These are phyloP conservation scores for Microctonus hyperodae DNA, from an alignment of 2,888 invertebrate genomes.

Conservation along the genomic window DNA sequence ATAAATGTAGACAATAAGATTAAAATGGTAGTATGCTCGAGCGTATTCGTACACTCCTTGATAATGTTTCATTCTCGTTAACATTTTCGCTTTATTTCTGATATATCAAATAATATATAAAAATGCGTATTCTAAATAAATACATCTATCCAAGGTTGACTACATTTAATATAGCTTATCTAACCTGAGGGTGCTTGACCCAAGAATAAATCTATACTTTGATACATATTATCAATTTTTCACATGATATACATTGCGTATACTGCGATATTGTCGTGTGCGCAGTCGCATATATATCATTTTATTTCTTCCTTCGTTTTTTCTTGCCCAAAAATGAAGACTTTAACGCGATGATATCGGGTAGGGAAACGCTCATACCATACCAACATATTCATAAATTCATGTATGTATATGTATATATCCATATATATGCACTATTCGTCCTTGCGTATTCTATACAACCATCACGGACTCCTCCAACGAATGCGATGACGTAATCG, in stretches of 20 bases:
- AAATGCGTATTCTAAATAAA: not conserved
- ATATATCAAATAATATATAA: not conserved
- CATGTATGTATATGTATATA: too few relatives aligned
- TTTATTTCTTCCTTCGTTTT: too few relatives aligned
- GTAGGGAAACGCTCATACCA: too few relatives aligned
- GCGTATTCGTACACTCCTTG: conserved; percentile 14
- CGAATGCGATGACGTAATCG: conserved; percentile 65
- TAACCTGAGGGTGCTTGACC: conserved; percentile 56
- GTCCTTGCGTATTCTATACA: conserved; percentile 22
- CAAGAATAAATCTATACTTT: too few relatives aligned
- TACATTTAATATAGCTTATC: conserved; percentile 47
- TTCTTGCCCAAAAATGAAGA: too few relatives aligned
- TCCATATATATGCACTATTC: not conserved
- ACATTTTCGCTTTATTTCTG: not conserved
- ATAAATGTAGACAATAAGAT: not conserved
- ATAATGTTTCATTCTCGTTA: conserved; percentile 21
- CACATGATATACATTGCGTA: too few relatives aligned
- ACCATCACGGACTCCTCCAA: conserved; percentile 59
- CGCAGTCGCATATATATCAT: too few relatives aligned
- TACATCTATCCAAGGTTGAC: conserved; percentile 47
- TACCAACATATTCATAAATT: too few relatives aligned
- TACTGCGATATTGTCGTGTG: too few relatives aligned
- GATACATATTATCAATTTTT: too few relatives aligned
- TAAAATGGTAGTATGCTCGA: conserved; percentile 14
- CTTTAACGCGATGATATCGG: too few relatives aligned